Conservation (phyloP, 2,888 invertebrate species). For the Callosobruchus maculatus region DNA sequence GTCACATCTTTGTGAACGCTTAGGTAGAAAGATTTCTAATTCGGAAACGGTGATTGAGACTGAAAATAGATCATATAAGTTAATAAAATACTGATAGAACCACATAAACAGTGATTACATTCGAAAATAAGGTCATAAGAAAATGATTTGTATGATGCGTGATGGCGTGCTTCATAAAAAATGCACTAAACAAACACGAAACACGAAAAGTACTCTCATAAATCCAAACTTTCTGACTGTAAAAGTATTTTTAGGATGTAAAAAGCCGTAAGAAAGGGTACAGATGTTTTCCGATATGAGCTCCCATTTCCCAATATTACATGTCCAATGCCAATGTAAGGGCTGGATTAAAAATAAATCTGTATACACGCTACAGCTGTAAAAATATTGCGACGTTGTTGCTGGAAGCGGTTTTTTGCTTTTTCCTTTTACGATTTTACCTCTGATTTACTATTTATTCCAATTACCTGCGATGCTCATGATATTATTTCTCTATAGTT, state of each 20-base stretch:
- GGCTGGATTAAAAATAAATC: background rate
- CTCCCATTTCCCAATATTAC: background rate
- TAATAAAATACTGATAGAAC: background rate
- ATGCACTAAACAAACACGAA: background rate
- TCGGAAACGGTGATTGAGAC: no score
- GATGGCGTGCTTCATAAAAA: background rate
- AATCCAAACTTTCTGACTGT: background rate
- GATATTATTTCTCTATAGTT: no score
- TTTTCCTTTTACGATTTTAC: no score
- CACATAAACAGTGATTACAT: no score
- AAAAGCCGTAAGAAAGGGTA: background rate
- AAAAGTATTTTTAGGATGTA: background rate
- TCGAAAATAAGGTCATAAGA: no score
- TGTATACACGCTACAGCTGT: background rate
- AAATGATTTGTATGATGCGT: background rate
- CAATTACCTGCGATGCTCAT: no score
- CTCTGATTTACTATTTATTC: no score
- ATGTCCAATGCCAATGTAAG: background rate
- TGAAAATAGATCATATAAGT: no score
- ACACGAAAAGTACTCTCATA: background rate
- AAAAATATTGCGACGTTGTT: background rate
- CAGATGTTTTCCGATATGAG: background rate
- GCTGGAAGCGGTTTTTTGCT: no score
- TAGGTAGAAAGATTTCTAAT: no score
- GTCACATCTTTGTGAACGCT: no score